These are phyloP conservation scores for Callithrix jacchus DNA, from an alignment of 2,113 vertebrate genomes.

Conservation along the genomic window DNA sequence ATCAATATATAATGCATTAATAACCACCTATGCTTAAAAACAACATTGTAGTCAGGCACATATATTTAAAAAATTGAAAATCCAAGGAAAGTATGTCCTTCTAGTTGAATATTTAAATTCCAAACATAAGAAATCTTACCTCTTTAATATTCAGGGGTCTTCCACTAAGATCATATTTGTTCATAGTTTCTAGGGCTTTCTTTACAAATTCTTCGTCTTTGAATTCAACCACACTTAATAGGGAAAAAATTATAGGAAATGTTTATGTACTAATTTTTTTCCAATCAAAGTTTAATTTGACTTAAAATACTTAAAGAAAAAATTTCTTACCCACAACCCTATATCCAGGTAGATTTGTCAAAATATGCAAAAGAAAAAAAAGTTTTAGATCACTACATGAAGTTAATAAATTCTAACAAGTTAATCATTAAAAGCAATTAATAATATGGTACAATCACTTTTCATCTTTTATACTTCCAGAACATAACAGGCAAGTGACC, in stretches of 20 bases:
- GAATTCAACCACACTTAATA: conserved; percentile 96
- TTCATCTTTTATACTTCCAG: conserved; percentile 74
- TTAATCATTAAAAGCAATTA: conserved; percentile 76
- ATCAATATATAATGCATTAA: conserved; percentile 4
- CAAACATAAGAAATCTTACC: conserved; percentile 84
- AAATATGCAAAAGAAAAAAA: conserved; percentile 80
- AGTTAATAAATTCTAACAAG: conserved; percentile 73
- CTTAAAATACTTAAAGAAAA: conserved; percentile 64
- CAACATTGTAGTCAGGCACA: not conserved
- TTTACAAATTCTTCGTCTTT: conserved; percentile 99
- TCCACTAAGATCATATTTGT: conserved; percentile 96
- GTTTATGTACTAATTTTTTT: conserved; percentile 72
- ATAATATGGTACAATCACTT: conserved; percentile 65
- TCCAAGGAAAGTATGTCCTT: not conserved
- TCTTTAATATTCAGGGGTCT: conserved; percentile 98
- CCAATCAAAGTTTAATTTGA: conserved; percentile 64
- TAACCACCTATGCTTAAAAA: conserved; percentile 13
- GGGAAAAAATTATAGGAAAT: conserved; percentile 68
- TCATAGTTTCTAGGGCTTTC: conserved; percentile 97
- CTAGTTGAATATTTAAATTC: conserved; percentile 48
- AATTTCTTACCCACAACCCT: conserved; percentile 98
- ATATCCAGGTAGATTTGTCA: conserved; percentile 81
- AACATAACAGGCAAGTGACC: conserved; percentile 75
- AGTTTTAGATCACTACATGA: conserved; percentile 82
- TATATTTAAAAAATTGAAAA: conserved; percentile 23